Base-by-base conservation (phyloP, 2,888 invertebrate genomes). In the Ferdinandea cuprea region DNA sequence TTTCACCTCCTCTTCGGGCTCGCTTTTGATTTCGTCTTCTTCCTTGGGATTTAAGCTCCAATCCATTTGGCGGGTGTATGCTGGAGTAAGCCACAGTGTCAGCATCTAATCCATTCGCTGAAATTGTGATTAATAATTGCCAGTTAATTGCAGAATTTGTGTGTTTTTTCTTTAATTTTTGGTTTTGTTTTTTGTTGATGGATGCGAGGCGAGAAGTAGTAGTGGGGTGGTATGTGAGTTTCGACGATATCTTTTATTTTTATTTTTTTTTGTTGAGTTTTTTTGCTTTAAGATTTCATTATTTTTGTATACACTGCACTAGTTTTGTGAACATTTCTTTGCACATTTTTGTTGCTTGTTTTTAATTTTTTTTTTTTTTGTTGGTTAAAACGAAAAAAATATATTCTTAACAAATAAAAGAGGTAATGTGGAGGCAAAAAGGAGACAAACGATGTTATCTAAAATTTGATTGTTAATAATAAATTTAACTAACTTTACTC, bases 1-100 rank as follows among this genome's bases (percentile, higher is more conserved):
- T 30, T 50, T 30, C 3, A 9, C 15, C 7, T 89, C 92, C 91
- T 89, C 92, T 91, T 86, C 90, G 87, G 92, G 91, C 87, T 92
- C 92, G 19, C 61, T 83, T 85, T 93, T 68, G 25, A 48, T 32
- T 6, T 68, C 73, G 8, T 61, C 59, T 92, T 68, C 73, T 21
- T 61, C 52, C 92, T 86, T 93, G 92, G 61, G 66, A 78, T 37
- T 58, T 59, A 63, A 35, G 48, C 61, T 73, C 78, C 72, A 78
- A 72, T 83, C 83, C 83, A 83, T 83, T 83, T 83, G 72, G 63
- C 54, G 30, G 76, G 35, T 59, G 66, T 73, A 9, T 21, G 48
- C 28, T 63, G 44, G 28, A 42, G 46, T 35, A 37, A 7, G 50
- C 19, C 37, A 37, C 77, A 73, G 66, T 68, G 61, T 63, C 48